These are phyloP conservation scores for Wiebesia pumilae DNA, from an alignment of 1,140 invertebrate genomes.

Conservation along the genomic window DNA sequence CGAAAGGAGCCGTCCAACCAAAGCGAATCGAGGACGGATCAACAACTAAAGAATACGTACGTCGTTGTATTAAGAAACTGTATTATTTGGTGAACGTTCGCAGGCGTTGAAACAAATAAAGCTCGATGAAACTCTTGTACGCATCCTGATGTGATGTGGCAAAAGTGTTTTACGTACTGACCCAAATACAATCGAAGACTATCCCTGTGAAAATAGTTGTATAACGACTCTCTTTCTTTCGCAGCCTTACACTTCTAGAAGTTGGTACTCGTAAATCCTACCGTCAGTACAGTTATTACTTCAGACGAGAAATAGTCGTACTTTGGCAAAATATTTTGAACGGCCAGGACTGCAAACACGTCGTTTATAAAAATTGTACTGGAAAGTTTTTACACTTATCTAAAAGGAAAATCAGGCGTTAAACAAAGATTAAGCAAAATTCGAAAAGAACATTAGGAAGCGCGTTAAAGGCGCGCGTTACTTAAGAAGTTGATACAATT, in stretches of 20 bases:
- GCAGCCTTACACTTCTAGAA: slow-evolving; percentile 1
- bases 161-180: background rate
- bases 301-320: slow-evolving; percentile 26
- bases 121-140: background rate
- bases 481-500: no score
- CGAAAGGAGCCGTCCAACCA: background rate
- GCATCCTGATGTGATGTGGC: background rate
- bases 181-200: background rate
- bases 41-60: background rate
- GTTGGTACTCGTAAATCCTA: slow-evolving; percentile 37
- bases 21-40: background rate
- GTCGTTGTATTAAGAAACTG: background rate
- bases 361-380: background rate
- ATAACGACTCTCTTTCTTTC: background rate
- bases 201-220: background rate
- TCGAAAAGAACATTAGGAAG: no score
- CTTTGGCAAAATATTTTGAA: background rate
- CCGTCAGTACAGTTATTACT: background rate
- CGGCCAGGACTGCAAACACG: background rate
- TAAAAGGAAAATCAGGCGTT: no score
- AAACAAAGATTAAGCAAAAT: no score
- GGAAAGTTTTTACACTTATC: no score
- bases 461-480: no score
- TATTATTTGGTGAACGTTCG: no score
- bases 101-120: background rate